Conservation (phyloP, 64 coral and sea anemone genomes). For the Dendronephthya gigantea region DNA sequence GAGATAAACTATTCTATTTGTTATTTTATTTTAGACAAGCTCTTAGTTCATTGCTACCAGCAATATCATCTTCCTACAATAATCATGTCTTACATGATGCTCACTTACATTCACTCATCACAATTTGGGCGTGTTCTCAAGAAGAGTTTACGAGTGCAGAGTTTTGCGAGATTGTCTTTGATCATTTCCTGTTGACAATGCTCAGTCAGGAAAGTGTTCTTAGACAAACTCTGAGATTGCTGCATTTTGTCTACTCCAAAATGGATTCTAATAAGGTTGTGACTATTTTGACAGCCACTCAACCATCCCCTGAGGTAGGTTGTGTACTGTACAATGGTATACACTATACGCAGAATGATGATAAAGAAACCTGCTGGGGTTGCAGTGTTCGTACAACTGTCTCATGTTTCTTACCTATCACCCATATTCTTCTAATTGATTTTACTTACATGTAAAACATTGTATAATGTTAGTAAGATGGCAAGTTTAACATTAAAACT, state of each 20-base stretch:
- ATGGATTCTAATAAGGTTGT: conserved; percentile 90
- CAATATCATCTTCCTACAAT: conserved; percentile 53
- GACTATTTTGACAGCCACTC: conserved; percentile 66
- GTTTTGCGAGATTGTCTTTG: conserved; percentile 83
- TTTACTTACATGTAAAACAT: too few species aligned
- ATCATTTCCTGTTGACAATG: conserved; percentile 66
- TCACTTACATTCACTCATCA: conserved; percentile 66
- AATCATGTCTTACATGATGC: conserved; percentile 61
- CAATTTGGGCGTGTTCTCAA: conserved; percentile 45
- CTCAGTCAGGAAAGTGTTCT: conserved; percentile 55
- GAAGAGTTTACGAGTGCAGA: conserved; percentile 70
- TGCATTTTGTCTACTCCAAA: conserved; percentile 79
- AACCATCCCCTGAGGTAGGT: conserved; percentile 79
- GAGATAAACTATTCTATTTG: too few species aligned
- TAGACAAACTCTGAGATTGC: conserved; percentile 58
- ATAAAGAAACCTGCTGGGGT: too few species aligned
- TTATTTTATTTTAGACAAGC: conserved; percentile 28
- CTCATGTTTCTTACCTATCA: too few species aligned
- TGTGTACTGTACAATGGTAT: not conserved
- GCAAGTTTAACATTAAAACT: too few species aligned
- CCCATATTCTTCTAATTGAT: too few species aligned
- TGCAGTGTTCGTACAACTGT: too few species aligned
- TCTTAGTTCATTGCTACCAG: conserved; percentile 48
- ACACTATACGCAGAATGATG: too few species aligned
- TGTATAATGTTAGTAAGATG: too few species aligned